phyloP scores from a whole-genome alignment of 2,113 vertebrate species.

The Neotoma lepida region DNA sequence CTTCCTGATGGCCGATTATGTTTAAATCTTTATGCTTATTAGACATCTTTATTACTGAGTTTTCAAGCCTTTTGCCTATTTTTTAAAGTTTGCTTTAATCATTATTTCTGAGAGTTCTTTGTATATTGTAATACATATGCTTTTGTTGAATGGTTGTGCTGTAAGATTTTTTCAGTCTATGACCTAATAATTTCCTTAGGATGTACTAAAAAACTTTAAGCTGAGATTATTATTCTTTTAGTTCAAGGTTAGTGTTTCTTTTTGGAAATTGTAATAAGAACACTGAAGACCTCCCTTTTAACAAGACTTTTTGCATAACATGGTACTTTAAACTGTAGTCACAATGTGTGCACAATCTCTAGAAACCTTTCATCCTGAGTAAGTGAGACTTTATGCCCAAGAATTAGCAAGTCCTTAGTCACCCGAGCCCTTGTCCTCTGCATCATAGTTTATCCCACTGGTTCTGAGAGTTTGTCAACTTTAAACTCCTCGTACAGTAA shows the following conservation, averaged over 20 bases:
- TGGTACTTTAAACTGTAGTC: not conserved
- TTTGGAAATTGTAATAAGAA: not conserved
- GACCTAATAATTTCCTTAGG: not conserved
- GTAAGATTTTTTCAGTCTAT: not conserved
- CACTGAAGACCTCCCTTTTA: not conserved
- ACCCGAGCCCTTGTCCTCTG: not conserved
- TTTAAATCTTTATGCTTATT: not conserved
- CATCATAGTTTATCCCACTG: not conserved
- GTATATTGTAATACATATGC: not conserved
- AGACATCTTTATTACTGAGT: not conserved
- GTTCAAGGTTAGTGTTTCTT: not conserved
- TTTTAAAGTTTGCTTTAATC: not conserved
- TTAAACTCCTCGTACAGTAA: not conserved
- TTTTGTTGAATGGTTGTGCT: not conserved
- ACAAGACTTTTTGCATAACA: not conserved
- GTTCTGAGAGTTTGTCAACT: not conserved
- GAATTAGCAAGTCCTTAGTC: not conserved
- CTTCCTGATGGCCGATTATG: conserved; percentile 1
- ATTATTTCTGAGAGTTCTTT: conserved; percentile 4
- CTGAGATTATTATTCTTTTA: not conserved
- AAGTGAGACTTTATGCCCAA: not conserved
- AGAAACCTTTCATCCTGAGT: not conserved
- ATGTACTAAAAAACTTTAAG: not conserved
- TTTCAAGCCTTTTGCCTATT: not conserved
- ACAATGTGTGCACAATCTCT: not conserved